phyloP scores from a whole-genome alignment of 2,797 vertebrate species.

The Pseudotriccus pelzelni region DNA sequence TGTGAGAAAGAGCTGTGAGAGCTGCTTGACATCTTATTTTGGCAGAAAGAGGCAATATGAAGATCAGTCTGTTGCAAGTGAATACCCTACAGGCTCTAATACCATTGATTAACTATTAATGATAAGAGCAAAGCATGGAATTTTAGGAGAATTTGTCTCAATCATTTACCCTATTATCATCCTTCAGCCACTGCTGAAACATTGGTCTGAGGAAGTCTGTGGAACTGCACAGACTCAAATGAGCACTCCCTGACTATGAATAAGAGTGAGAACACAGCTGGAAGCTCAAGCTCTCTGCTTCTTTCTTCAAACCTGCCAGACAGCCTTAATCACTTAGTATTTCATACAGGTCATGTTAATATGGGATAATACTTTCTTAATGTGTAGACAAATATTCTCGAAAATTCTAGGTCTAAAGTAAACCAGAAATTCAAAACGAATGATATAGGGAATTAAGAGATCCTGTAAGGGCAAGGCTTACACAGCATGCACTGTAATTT shows the following conservation, averaged over 20 bases:
- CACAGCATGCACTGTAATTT: not conserved
- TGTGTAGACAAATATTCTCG: not conserved
- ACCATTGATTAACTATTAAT: not conserved
- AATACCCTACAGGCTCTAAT: not conserved
- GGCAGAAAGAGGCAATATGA: not conserved
- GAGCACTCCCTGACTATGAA: not conserved
- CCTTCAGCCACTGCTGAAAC: not conserved
- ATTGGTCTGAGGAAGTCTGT: not conserved
- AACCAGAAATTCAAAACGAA: not conserved
- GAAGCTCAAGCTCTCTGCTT: not conserved
- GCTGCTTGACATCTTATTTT: not conserved
- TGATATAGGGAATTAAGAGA: not conserved
- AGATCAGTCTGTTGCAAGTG: not conserved
- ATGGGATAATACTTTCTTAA: not conserved
- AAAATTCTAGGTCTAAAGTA: not conserved
- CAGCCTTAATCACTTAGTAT: not conserved
- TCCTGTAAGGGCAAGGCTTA: not conserved
- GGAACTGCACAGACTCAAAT: not conserved
- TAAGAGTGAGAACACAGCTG: not conserved
- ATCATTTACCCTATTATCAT: not conserved
- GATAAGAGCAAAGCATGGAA: not conserved
- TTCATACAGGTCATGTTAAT: not conserved
- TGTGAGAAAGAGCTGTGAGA: not conserved
- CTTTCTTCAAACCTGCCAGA: not conserved
- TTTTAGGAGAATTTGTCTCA: not conserved